Percentiles rank a stretch among this genome's conserved stretches.
phyloP scores from a whole-genome alignment of 2,797 vertebrate species.

The Microcaecilia unicolor region DNA sequence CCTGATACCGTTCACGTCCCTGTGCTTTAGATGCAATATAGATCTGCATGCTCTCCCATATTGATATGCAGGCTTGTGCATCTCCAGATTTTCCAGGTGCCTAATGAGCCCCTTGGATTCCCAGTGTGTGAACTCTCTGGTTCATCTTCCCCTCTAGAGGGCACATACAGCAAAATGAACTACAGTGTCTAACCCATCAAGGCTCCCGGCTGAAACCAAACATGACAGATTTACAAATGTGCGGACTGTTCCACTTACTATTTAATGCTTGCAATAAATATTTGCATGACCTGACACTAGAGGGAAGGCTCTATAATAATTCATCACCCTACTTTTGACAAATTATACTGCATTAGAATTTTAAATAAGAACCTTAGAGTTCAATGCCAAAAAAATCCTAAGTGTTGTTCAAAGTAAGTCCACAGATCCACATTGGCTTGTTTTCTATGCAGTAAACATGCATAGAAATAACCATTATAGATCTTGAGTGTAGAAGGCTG shows the following conservation, averaged over 20 bases:
- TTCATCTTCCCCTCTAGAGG: conserved; percentile 11
- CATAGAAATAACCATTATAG: background rate
- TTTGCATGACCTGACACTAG: conserved; percentile 43
- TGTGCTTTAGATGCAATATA: background rate
- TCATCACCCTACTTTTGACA: conserved; percentile 25
- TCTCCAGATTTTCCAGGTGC: background rate
- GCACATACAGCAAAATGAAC: conserved; percentile 5
- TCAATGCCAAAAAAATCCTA: background rate
- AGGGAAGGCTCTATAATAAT: conserved; percentile 32
- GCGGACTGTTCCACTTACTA: conserved; percentile 48
- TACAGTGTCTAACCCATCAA: conserved; percentile 3
- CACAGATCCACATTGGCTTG: background rate
- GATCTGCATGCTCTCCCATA: background rate
- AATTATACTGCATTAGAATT: conserved; percentile 14
- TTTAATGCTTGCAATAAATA: conserved; percentile 51
- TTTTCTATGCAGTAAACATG: background rate
- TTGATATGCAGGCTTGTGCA: background rate
- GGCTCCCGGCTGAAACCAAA: conserved; percentile 28
- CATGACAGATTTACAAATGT: conserved; percentile 41
- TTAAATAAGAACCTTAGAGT: conserved; percentile 8
- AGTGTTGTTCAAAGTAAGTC: background rate
- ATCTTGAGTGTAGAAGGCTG: background rate
- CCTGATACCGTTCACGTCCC: accelerated
- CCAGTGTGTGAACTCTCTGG: background rate
- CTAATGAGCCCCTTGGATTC: background rate